phyloP scores from a whole-genome alignment of 2,888 invertebrate species.

The Hybos culiciformis region DNA sequence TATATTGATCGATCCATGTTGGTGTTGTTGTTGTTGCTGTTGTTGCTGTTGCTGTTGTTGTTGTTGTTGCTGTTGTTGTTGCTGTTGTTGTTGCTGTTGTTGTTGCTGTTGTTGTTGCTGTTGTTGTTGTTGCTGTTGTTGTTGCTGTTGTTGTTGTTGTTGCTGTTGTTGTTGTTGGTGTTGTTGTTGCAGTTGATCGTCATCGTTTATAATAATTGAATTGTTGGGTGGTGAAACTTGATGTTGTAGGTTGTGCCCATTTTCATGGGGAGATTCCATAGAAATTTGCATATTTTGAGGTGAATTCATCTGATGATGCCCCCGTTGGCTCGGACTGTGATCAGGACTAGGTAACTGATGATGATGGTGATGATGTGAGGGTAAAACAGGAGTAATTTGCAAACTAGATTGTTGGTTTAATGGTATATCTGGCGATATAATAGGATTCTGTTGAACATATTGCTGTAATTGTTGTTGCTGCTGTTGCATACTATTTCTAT shows the following conservation, averaged over 20 bases:
- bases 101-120: slow-evolving; percentile 15
- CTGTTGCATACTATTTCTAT: no score
- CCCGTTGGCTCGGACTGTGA: neutral
- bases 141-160: slow-evolving; percentile 16
- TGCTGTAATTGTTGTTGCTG: no score
- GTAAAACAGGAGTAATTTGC: no score
- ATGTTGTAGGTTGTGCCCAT: slow-evolving; percentile 7
- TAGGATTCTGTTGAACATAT: no score
- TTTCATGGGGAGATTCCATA: slow-evolving; percentile 12
- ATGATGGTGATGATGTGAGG: no score
- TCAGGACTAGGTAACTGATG: no score
- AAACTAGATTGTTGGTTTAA: no score
- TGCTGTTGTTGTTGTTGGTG: slow-evolving; percentile 12
- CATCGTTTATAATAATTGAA: slow-evolving; percentile 5
- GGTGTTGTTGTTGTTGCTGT: slow-evolving; percentile 13
- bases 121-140: slow-evolving; percentile 14
- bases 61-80: slow-evolving; percentile 4
- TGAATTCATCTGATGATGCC: neutral
- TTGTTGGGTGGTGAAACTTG: slow-evolving; percentile 16
- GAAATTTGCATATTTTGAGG: no score
- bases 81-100: slow-evolving; percentile 8
- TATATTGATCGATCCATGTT: slow-evolving; percentile 28
- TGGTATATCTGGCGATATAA: no score
- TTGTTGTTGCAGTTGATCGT: slow-evolving; percentile 9
- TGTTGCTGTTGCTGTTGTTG: slow-evolving; percentile 16